Conservation (phyloP, 2,888 invertebrate species). For the Caenorhabditis sp. region DNA sequence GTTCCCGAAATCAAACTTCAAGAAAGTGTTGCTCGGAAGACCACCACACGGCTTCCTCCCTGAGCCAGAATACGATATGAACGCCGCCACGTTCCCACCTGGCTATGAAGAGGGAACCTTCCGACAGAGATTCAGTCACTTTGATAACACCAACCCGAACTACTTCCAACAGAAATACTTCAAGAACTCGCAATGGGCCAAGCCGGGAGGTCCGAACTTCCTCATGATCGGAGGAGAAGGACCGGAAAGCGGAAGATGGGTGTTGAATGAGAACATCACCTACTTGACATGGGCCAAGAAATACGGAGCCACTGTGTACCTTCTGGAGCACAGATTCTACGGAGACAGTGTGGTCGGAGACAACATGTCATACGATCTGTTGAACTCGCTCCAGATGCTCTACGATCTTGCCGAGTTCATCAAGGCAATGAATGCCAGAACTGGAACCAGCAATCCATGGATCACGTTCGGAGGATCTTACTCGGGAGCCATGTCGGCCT, state of each 20-base stretch:
- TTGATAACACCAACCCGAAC: conserved; percentile 62
- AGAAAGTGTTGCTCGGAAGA: conserved; percentile 58
- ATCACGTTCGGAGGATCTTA: conserved; percentile 93
- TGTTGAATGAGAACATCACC: too few species aligned
- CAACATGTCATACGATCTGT: conserved; percentile 87
- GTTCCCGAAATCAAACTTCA: conserved; percentile 28
- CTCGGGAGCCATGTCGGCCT: conserved; percentile 64
- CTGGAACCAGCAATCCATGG: conserved; percentile 87
- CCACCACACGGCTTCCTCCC: conserved; percentile 66
- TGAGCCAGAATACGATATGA: conserved; percentile 28
- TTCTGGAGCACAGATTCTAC: conserved; percentile 94
- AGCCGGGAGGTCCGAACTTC: conserved; percentile 90
- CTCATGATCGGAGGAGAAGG: conserved; percentile 95
- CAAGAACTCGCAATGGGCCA: conserved; percentile 88
- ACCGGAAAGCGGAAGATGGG: conserved; percentile 55
- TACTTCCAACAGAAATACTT: conserved; percentile 88
- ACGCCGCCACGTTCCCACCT: conserved; percentile 18
- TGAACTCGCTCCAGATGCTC: conserved; percentile 86
- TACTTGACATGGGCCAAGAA: conserved; percentile 63
- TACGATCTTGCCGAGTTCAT: conserved; percentile 93
- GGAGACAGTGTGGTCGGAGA: conserved; percentile 89
- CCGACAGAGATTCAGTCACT: conserved; percentile 67
- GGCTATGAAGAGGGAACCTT: conserved; percentile 55
- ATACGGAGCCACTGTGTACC: conserved; percentile 90
- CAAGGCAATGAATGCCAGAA: conserved; percentile 86